Evolutionary conservation across 1,140 invertebrate species (phyloP), one percentile per base, ranked within the genome.

Genomic region (Drosophila lini): DNA sequence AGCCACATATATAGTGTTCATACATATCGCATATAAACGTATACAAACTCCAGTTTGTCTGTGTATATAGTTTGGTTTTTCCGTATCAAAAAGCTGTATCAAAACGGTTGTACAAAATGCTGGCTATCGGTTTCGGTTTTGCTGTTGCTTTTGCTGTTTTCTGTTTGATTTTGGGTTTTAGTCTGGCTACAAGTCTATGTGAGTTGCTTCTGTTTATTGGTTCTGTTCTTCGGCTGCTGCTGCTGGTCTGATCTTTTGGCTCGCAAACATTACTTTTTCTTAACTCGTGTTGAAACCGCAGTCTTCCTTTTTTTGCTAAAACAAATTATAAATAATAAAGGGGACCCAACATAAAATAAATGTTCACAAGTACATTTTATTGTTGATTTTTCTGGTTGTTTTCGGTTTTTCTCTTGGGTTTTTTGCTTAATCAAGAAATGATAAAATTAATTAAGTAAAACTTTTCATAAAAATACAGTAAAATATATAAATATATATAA

Each of bases 371-470:
- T 88, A 86, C 83, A 88, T 83, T 86, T 89, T 83, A 83, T 88
- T 83, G 19, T 53, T 38, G 68, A 38, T 45, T 78, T 67, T 74
- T 79, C 64, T 74, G 70, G 74, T 74, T 41, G 41, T 62, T 74
- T 79, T 79, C 71, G 48, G 44, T 41, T 74, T 61, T 81, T 81
- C 41, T 83, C 63, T 71, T 80, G 47, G 57, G 50, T 62, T 63
- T 55, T 32, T 85, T 62, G 60, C 80, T 86, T 83, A 82, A 44
- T 25, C 73, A 10, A 48, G 11, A 78, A 82, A 67, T 63, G 34
- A 80, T 80, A 86, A 86, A 86, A 86, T 80, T 88, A 86, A 88
- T 86, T 88, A 86, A 86, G 83, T 86, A 86, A 86, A 86, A 86
- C 80, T 80, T 28, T 86, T 82, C 77, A 83, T 88, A 86, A 86